Conservation (phyloP, 2,113 vertebrate genomes). For the Dascyllus trimaculatus region DNA sequence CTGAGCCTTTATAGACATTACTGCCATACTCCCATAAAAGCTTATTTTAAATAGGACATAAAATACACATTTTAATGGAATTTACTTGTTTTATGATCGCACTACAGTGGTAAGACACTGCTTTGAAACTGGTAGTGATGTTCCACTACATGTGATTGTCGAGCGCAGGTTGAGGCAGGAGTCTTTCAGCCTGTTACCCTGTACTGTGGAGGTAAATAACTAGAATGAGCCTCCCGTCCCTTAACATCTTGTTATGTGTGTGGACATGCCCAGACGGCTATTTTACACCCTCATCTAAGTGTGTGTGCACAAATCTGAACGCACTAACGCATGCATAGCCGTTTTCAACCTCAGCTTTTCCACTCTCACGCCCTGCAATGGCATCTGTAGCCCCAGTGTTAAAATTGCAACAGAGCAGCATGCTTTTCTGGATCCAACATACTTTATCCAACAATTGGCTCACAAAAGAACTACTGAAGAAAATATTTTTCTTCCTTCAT, state of each 20-base stretch:
- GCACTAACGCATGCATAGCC: conserved; percentile 2
- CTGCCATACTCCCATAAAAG: not conserved
- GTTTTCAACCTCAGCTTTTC: conserved; percentile 9
- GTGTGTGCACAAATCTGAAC: conserved; percentile 16
- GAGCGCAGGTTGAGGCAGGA: conserved; percentile 47
- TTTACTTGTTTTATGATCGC: too few species aligned
- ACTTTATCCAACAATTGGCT: not conserved
- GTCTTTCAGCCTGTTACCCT: not conserved
- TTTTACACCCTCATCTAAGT: conserved; percentile 8
- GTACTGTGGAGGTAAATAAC: not conserved
- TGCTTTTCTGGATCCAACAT: not conserved
- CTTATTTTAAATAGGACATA: not conserved
- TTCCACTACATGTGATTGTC: not conserved
- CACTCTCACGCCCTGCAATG: conserved; percentile 53
- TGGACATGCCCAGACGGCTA: conserved; percentile 49
- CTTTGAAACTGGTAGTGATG: not conserved
- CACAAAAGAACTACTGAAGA: not conserved
- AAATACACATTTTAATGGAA: not conserved
- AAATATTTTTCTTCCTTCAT: not conserved
- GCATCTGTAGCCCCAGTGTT: conserved; percentile 61
- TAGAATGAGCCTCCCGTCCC: conserved; percentile 24
- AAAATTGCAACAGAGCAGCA: conserved; percentile 44
- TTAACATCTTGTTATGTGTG: conserved; percentile 38
- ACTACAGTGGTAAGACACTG: not conserved
- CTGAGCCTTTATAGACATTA: not conserved